These are phyloP conservation scores for Fregetta grallaria DNA, from an alignment of 2,113 vertebrate species.

Conservation along the genomic window DNA sequence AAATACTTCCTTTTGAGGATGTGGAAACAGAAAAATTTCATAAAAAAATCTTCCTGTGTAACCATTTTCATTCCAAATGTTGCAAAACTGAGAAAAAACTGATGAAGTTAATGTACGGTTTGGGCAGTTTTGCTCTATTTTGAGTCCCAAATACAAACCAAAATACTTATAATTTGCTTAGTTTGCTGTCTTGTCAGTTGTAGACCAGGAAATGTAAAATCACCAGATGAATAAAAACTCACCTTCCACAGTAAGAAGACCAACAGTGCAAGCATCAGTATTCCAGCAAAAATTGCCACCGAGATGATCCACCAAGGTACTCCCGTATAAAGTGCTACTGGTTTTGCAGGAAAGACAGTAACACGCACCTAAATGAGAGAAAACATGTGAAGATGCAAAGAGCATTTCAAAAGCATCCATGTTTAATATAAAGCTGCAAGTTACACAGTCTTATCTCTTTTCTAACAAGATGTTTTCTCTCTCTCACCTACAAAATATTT, in stretches of 20 bases:
- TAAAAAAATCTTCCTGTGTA: not conserved
- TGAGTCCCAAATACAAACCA: not conserved
- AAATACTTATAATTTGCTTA: not conserved
- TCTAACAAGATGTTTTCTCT: not conserved
- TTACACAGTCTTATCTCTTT: not conserved
- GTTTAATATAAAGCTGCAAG: not conserved
- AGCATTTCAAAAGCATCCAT: not conserved
- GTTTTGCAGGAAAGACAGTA: conserved; percentile 87
- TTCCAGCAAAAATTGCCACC: conserved; percentile 87
- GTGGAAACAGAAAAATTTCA: not conserved
- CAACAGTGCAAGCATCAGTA: conserved; percentile 89
- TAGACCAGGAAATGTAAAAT: not conserved
- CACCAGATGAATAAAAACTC: conserved; percentile 48
- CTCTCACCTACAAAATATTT: not conserved
- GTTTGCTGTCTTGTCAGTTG: not conserved
- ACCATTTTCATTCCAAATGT: not conserved
- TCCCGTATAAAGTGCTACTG: conserved; percentile 79
- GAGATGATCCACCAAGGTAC: conserved; percentile 95
- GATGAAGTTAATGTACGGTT: not conserved
- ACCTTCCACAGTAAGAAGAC: conserved; percentile 97
- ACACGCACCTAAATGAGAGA: conserved; percentile 79
- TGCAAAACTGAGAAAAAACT: not conserved
- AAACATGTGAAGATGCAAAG: not conserved
- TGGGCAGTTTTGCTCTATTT: not conserved
- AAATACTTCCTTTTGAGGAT: not conserved